Conservation (phyloP, 2,888 invertebrate species). For the Caenorhabditis imperialis region DNA sequence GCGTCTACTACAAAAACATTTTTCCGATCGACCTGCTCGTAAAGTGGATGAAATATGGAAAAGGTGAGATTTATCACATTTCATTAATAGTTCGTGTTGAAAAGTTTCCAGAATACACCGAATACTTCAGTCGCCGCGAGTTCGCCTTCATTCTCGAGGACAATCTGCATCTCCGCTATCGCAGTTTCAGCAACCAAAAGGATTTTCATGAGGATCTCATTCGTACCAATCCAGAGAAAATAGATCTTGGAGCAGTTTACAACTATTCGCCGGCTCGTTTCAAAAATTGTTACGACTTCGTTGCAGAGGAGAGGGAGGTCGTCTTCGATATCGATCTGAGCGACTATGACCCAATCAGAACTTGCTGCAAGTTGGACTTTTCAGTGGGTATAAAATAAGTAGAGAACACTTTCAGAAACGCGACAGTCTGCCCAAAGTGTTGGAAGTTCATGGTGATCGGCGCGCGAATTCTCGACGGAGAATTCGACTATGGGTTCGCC, state of each 20-base stretch:
- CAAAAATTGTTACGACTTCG: constrained; percentile 79
- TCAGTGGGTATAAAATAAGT: not conserved
- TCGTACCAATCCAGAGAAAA: constrained; percentile 89
- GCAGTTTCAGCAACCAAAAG: constrained; percentile 86
- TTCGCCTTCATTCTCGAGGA: constrained; percentile 94
- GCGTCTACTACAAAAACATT: constrained; percentile 89
- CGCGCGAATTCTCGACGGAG: constrained; percentile 88
- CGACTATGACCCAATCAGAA: constrained; percentile 96
- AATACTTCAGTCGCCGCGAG: constrained; percentile 84
- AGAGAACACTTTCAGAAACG: constrained; percentile 82
- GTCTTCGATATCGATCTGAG: constrained; percentile 99
- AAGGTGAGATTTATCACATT: constrained; percentile 79
- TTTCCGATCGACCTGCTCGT: constrained; percentile 91
- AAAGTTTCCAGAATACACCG: constrained; percentile 64
- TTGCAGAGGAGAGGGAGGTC: constrained; percentile 88
- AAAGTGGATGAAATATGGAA: constrained; percentile 91
- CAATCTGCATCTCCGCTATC: constrained; percentile 90
- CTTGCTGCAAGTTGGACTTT: constrained; percentile 83
- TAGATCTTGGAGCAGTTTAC: constrained; percentile 96
- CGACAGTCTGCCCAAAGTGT: constrained; percentile 92
- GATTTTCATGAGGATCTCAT: constrained; percentile 88
- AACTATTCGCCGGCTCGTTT: constrained; percentile 81
- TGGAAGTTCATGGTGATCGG: constrained; percentile 97
- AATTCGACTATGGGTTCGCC: constrained; percentile 95
- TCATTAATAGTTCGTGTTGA: not conserved